phyloP scores from a whole-genome alignment of 2,888 invertebrate species.

The Augochlorella aurata region DNA sequence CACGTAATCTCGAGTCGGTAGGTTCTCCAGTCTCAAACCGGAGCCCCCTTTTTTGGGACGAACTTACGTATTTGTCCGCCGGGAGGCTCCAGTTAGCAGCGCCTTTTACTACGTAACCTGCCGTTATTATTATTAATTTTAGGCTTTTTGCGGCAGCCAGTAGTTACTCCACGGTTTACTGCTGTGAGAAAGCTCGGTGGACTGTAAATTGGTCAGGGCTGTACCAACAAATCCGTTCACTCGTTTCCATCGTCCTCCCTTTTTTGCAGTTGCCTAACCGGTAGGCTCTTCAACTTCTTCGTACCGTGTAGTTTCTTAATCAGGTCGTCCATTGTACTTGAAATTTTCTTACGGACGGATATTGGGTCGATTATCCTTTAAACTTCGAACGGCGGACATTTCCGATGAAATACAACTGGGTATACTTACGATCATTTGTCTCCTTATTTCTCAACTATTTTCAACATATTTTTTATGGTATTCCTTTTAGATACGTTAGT shows the following conservation, averaged over 20 bases:
- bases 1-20: conserved; percentile 34
- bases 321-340: not conserved
- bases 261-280: not conserved
- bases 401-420: too few species aligned
- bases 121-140: conserved; percentile 76
- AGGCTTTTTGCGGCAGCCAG: conserved; percentile 71
- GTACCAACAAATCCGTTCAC: conserved; percentile 6
- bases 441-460: too few species aligned
- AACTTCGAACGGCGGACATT: too few species aligned
- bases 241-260: not conserved
- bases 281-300: not conserved
- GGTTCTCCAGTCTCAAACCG: conserved; percentile 12
- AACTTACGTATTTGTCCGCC: conserved; percentile 52
- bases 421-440: too few species aligned
- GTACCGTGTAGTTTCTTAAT: not conserved
- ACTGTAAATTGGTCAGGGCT: conserved; percentile 28
- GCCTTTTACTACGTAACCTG: conserved; percentile 72
- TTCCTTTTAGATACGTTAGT: too few species aligned
- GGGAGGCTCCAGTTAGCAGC: conserved; percentile 71
- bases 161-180: conserved; percentile 74
- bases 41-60: conserved; percentile 20
- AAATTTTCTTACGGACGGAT: not conserved
- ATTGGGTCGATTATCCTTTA: not conserved
- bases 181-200: conserved; percentile 73
- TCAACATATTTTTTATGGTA: too few species aligned